Evolutionary conservation across 2,888 invertebrate species (phyloP).

Genomic region (Lasioglossum zephyrum): DNA sequence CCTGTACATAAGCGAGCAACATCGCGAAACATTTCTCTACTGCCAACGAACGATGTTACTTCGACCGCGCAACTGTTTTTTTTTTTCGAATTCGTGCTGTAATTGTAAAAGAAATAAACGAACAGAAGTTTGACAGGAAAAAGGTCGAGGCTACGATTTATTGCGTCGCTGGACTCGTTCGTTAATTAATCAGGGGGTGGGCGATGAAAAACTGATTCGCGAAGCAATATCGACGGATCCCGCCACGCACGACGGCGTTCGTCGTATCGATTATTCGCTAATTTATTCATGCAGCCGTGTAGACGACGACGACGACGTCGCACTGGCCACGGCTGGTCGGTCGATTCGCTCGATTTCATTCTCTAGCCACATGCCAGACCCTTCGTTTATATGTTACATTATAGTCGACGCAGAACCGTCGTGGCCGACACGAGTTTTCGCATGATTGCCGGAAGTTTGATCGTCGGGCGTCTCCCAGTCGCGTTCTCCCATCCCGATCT

Average conservation of each 20-base stretch:
- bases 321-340: constrained; percentile 68
- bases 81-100: not conserved
- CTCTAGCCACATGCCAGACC: constrained; percentile 58
- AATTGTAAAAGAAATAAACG: not conserved
- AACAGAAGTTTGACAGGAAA: constrained; percentile 19
- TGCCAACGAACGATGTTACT: not conserved
- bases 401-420: constrained; percentile 60
- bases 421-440: constrained; percentile 44
- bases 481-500: constrained; percentile 22
- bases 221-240: constrained; percentile 16
- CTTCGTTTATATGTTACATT: constrained; percentile 53
- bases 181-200: not conserved
- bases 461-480: constrained; percentile 18
- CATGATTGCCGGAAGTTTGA: constrained; percentile 44
- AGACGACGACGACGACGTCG: constrained; percentile 68
- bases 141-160: constrained; percentile 6
- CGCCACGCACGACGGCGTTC: constrained; percentile 44
- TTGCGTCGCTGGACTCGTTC: not conserved
- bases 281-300: constrained; percentile 79
- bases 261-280: constrained; percentile 79
- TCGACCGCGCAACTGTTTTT: not conserved
- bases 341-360: constrained; percentile 68
- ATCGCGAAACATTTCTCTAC: not conserved
- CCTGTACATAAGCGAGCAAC: constrained; percentile 5
- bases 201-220: not conserved